phyloP scores from a whole-genome alignment of 2,888 invertebrate genomes.

The Drosophila anceps region DNA sequence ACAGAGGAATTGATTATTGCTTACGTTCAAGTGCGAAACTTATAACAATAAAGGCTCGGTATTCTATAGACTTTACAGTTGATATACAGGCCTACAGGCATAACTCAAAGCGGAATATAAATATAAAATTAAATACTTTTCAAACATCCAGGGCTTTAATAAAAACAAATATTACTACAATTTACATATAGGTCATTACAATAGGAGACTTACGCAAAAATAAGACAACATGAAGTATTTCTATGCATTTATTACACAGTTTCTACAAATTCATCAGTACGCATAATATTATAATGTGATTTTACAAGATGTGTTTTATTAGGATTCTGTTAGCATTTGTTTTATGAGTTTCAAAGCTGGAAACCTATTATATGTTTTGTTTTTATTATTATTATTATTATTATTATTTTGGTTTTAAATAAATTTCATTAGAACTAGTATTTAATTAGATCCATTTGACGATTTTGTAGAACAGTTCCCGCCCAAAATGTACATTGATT shows the following conservation, averaged over 20 bases:
- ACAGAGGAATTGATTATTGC: too few relatives aligned
- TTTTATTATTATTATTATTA: neutral
- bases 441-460: constrained; percentile 80
- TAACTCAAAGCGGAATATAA: too few relatives aligned
- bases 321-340: constrained; percentile 58
- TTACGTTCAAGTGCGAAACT: too few relatives aligned
- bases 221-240: constrained; percentile 22
- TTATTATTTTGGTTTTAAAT: constrained; percentile 20
- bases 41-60: too few relatives aligned
- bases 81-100: too few relatives aligned
- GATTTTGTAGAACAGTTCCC: constrained; percentile 81
- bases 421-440: constrained; percentile 44
- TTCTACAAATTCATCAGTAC: constrained; percentile 35
- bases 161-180: constrained; percentile 8
- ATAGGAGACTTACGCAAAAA: constrained; percentile 8
- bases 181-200: neutral
- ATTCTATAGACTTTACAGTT: too few relatives aligned
- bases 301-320: constrained; percentile 66
- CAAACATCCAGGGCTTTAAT: constrained; percentile 3
- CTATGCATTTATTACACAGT: constrained; percentile 24
- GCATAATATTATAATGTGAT: constrained; percentile 27
- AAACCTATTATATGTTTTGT: constrained; percentile 45
- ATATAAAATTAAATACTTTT: neutral
- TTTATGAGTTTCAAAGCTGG: constrained; percentile 59
- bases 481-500: constrained; percentile 83